phyloP scores from a whole-genome alignment of 2,113 vertebrate genomes.

The Catagonus wagneri region DNA sequence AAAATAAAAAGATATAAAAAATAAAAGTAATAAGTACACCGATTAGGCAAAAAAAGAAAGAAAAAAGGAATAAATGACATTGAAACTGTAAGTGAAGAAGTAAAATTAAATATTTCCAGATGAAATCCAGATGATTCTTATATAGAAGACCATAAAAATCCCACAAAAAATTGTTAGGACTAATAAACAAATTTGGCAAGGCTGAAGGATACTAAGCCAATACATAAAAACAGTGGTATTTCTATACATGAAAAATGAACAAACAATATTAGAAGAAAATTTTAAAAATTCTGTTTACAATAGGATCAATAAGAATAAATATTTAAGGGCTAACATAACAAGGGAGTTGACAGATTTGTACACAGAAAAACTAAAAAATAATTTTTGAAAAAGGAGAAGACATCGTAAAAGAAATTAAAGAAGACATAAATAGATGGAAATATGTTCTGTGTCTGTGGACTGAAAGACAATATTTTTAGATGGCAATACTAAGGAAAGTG shows the following conservation, averaged over 20 bases:
- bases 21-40: background rate
- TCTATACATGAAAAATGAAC: background rate
- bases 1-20: too few relatives aligned
- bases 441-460: background rate
- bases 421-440: background rate
- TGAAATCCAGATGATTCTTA: background rate
- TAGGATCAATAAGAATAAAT: background rate
- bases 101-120: background rate
- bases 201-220: background rate
- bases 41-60: background rate
- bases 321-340: background rate
- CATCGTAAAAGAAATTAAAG: background rate
- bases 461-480: background rate
- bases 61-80: background rate
- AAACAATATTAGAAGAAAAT: background rate
- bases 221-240: background rate
- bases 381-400: background rate
- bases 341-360: background rate
- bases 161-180: background rate
- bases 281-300: background rate
- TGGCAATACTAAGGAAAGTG: background rate
- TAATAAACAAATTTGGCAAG: background rate
- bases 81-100: background rate
- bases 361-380: background rate
- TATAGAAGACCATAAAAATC: background rate